These are phyloP conservation scores for Liparis tanakae DNA, from an alignment of 2,797 vertebrate genomes.

Conservation along the genomic window DNA sequence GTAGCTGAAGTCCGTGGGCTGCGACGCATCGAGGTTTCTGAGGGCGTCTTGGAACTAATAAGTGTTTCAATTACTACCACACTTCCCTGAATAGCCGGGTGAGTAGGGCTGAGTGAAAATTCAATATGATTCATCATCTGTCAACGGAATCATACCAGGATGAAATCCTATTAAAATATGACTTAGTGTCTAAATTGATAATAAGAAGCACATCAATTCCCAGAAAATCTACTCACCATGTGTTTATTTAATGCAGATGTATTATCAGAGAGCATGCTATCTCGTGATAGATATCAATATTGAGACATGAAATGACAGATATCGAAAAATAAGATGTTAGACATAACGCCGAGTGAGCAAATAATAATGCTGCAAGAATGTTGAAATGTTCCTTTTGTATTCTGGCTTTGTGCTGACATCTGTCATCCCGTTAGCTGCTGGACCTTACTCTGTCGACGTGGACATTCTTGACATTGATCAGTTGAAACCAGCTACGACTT, in stretches of 20 bases:
- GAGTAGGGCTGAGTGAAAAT: background rate
- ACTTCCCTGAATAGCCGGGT: background rate
- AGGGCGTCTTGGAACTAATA: background rate
- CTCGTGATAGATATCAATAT: background rate
- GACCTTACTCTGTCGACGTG: background rate
- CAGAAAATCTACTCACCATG: background rate
- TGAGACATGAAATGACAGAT: background rate
- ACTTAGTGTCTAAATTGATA: background rate
- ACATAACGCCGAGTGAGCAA: background rate
- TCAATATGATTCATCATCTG: background rate
- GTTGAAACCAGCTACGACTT: conserved; percentile 45
- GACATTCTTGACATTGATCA: conserved; percentile 47
- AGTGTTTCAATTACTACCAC: background rate
- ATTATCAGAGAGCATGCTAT: too few species aligned
- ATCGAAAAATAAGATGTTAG: background rate
- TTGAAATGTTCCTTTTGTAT: conserved; percentile 3
- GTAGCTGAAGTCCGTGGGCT: too few species aligned
- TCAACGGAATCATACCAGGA: background rate
- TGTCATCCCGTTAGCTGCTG: background rate
- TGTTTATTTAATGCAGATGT: background rate
- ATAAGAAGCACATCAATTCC: background rate
- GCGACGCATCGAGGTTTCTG: background rate
- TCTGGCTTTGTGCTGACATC: conserved; percentile 4
- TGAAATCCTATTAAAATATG: background rate
- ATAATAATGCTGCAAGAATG: background rate